These are phyloP conservation scores for Erebia palarica DNA, from an alignment of 2,888 invertebrate genomes.

Conservation along the genomic window DNA sequence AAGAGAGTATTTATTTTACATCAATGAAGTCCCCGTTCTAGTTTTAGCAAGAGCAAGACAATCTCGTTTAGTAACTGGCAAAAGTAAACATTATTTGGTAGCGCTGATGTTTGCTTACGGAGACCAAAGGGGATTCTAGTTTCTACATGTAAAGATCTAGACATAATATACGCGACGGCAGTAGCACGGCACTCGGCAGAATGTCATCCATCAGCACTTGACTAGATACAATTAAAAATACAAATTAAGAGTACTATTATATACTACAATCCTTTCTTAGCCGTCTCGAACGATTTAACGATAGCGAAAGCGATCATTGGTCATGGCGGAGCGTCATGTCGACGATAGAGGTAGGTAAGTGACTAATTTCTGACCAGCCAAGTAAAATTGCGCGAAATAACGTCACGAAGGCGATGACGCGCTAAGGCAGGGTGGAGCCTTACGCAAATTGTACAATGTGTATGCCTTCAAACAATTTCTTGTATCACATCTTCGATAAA, in stretches of 20 bases:
- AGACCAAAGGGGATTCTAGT: conserved; percentile 35
- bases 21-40: conserved; percentile 27
- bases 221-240: no score
- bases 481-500: background rate
- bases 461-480: background rate
- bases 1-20: background rate
- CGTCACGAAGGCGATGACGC: background rate
- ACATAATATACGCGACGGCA: background rate
- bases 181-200: background rate
- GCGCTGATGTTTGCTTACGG: conserved; percentile 36
- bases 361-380: no score
- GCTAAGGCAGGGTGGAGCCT: background rate
- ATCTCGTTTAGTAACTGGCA: conserved; percentile 25
- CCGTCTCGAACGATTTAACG: no score
- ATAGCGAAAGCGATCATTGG: no score
- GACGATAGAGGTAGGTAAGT: no score
- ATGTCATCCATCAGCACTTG: background rate
- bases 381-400: no score
- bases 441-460: background rate
- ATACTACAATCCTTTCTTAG: no score
- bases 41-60: conserved; percentile 29
- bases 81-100: conserved; percentile 36
- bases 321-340: no score
- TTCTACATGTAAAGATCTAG: conserved; percentile 26
- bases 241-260: no score